Evolutionary conservation across 1,140 invertebrate species (phyloP).

Genomic region (Spodoptera frugiperda): DNA sequence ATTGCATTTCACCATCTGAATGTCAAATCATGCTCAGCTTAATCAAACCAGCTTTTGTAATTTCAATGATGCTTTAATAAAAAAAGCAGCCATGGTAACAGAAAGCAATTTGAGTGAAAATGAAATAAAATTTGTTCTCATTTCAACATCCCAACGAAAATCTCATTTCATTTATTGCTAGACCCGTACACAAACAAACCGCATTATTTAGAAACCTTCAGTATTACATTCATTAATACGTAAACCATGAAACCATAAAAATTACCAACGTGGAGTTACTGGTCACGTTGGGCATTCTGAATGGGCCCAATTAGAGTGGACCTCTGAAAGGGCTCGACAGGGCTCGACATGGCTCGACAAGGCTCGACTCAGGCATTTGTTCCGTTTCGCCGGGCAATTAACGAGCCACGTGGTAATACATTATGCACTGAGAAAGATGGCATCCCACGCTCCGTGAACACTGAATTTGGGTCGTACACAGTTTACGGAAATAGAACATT

Average conservation of each 20-base stretch:
- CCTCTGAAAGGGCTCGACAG: conserved; percentile 37
- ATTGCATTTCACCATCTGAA: too few species aligned
- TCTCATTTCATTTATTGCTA: not conserved
- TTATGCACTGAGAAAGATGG: conserved; percentile 48
- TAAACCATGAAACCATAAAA: conserved; percentile 51
- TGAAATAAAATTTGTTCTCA: too few species aligned
- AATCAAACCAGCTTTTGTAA: too few species aligned
- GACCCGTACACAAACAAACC: conserved; percentile 25
- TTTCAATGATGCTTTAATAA: too few species aligned
- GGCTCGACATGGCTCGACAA: not conserved
- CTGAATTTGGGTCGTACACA: conserved; percentile 41
- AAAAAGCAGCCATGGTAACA: too few species aligned
- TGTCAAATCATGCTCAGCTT: too few species aligned
- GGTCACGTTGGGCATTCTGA: conserved; percentile 64
- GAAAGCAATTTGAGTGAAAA: too few species aligned
- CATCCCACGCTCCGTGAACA: conserved; percentile 36
- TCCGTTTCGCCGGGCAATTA: conserved; percentile 41
- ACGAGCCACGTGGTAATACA: conserved; percentile 43
- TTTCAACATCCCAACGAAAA: too few species aligned
- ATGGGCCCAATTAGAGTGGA: conserved; percentile 70
- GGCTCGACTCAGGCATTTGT: conserved; percentile 27
- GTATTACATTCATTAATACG: conserved; percentile 15
- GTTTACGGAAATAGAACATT: conserved; percentile 30
- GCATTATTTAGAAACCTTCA: not conserved
- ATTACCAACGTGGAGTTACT: conserved; percentile 42